Percentiles rank a stretch among this genome's conserved stretches.
Evolutionary conservation across 2,113 vertebrate genomes (phyloP).

Genomic region (Cyanoramphus novaezelandiae): DNA sequence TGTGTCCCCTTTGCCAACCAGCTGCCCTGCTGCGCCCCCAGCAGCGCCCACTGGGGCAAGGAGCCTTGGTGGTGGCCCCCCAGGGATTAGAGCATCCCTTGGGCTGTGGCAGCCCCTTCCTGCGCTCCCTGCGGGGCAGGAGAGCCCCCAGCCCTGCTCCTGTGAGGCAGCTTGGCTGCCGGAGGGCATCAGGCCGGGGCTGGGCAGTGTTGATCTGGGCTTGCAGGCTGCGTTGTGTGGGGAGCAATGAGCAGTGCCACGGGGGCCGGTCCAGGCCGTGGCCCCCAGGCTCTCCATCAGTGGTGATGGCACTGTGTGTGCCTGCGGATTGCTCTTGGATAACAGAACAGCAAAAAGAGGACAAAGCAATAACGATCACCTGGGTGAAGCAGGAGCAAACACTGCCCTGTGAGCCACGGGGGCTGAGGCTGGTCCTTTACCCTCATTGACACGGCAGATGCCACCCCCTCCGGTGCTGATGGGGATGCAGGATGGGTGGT

Average conservation of each 20-base stretch:
- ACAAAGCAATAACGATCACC: background rate
- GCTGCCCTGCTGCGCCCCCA: background rate
- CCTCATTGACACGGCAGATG: rapidly evolving
- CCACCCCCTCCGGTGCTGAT: rapidly evolving
- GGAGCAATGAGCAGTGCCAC: background rate
- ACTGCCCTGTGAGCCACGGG: rapidly evolving
- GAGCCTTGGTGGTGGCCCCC: background rate
- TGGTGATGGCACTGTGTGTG: rapidly evolving
- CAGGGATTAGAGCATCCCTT: background rate
- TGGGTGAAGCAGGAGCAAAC: background rate
- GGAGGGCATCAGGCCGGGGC: background rate
- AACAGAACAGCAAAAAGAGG: background rate
- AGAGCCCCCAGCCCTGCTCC: background rate
- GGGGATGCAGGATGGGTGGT: background rate
- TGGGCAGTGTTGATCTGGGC: background rate
- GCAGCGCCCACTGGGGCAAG: rapidly evolving
- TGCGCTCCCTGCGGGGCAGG: background rate
- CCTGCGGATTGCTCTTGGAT: background rate
- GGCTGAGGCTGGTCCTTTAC: background rate
- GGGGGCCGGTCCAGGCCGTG: rapidly evolving
- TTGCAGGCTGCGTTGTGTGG: background rate
- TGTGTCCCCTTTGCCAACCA: background rate
- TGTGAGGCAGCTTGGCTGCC: rapidly evolving
- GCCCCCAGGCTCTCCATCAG: background rate
- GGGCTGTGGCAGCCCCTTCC: background rate